Base-by-base conservation (phyloP, 53 echinoderm and acorn worm species). In the Arbacia lixula region DNA sequence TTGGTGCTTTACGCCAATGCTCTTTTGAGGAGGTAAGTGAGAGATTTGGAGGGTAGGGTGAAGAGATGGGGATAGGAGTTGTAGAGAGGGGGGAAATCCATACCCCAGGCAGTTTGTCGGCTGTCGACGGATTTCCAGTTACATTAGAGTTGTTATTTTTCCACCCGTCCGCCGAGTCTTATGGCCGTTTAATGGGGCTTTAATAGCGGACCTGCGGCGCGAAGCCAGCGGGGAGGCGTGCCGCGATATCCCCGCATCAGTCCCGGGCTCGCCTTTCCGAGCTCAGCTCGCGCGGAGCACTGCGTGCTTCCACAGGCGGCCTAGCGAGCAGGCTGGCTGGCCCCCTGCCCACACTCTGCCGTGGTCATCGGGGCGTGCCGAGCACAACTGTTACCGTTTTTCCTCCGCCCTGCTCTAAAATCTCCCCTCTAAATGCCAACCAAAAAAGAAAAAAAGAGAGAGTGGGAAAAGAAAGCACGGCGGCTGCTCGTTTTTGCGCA, bases 101-200 rank as follows among this genome's bases (percentile, higher is more conserved):
- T 37, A 77, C 78, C 60, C 60, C 37, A n/a, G 78, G 78, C 78
- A 58, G 58, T 77, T 77, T 24, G 40, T 77, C 78, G 78, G 36
- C 60, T 77, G 78, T 77, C 78, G 40, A 37, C 40, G 60, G 37
- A 77, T 58, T 57, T 38, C 69, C 24, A 77, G 78, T 28, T 34
- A 60, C 78, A 77, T 77, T 77, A 54, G 17, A 56, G 78, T 57
- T 77, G 78, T 77, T 77, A 77, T 77, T 77, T 77, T 77, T 77
- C 78, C 78, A 77, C 78, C 78, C 78, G 78, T 60, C 57, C 38
- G 27, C 22, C 78, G 78, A 36, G 22, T 36, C 78, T 77, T 56
- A 77, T 38, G 78, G 78, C 12, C 57, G 78, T 77, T 77, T 77
- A 77, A 77, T 77, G 78, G 78, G 78, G 78, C 58, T 77, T 77